phyloP scores from a whole-genome alignment of 30 jellyfish, hydroid and myxozoan genomes.

The Chironex yamaguchii region DNA sequence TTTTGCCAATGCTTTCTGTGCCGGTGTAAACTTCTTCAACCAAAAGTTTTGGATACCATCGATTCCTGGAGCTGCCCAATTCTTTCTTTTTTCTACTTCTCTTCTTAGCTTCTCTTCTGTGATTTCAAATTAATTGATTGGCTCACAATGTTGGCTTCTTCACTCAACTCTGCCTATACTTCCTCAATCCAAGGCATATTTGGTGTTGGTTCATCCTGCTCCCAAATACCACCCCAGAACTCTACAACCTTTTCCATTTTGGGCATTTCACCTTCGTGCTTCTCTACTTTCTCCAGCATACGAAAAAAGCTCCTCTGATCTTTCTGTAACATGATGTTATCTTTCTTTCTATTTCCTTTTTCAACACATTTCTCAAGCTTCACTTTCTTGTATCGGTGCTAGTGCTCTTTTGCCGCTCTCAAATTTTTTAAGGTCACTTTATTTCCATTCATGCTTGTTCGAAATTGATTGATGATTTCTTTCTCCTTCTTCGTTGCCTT shows the following conservation, averaged over 20 bases:
- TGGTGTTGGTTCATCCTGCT: no score
- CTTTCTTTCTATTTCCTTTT: no score
- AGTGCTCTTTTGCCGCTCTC: neutral
- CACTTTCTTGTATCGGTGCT: neutral
- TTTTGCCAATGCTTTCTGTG: no score
- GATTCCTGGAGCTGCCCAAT: no score
- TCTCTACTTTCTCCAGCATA: neutral
- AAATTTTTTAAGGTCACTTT: neutral
- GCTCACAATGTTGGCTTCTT: neutral
- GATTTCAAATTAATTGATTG: neutral
- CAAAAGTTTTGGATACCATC: no score
- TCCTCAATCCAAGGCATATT: conserved; percentile 1
- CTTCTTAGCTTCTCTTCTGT: neutral
- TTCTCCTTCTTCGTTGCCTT: no score
- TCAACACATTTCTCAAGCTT: no score
- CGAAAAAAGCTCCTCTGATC: conserved; percentile 3
- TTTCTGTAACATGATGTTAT: neutral
- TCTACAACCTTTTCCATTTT: neutral
- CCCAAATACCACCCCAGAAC: neutral
- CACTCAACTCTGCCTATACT: neutral
- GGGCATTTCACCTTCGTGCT: neutral
- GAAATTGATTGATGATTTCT: no score
- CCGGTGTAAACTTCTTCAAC: no score
- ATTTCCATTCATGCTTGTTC: no score
- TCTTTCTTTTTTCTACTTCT: no score